A percentile compares a stretch with the other conserved stretches of the same genome.
These are phyloP conservation scores for Procambarus clarkii DNA, from an alignment of 1,140 invertebrate species.

Conservation along the genomic window DNA sequence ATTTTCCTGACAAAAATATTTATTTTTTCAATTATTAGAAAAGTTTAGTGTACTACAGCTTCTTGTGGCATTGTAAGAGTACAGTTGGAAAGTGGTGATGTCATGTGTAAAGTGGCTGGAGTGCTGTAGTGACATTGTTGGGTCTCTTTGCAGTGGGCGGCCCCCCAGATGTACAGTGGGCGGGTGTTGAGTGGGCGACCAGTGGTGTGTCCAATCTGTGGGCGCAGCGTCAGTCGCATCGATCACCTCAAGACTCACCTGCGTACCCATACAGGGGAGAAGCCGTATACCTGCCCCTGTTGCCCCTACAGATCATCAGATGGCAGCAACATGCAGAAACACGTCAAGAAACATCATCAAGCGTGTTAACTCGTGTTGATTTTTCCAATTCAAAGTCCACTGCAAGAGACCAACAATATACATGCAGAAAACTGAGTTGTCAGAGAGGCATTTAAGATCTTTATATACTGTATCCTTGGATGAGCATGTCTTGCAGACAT, in stretches of 20 bases:
- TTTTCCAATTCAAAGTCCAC: no score
- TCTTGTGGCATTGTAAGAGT: background rate
- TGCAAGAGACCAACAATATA: no score
- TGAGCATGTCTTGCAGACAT: no score
- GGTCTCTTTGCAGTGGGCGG: slow-evolving; percentile 58
- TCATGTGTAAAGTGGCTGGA: slow-evolving; percentile 10
- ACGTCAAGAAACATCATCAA: slow-evolving; percentile 63
- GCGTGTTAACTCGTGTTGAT: background rate
- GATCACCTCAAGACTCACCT: slow-evolving; percentile 75
- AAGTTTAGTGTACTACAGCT: background rate
- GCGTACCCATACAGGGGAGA: slow-evolving; percentile 76
- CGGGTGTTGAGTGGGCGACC: slow-evolving; percentile 52
- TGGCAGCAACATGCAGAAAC: slow-evolving; percentile 66
- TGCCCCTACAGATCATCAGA: slow-evolving; percentile 73
- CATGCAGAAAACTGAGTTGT: no score
- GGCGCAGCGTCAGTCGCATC: slow-evolving; percentile 63
- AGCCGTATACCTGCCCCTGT: slow-evolving; percentile 75
- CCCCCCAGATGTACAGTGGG: slow-evolving; percentile 57
- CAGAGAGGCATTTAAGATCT: no score
- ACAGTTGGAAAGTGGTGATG: background rate
- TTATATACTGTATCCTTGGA: no score
- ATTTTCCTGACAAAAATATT: background rate
- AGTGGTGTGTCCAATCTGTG: slow-evolving; percentile 62
- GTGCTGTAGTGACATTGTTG: slow-evolving; percentile 45
- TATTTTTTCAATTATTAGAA: background rate